A percentile compares a stretch with the other conserved stretches of the same genome.
Evolutionary conservation across 2,797 vertebrate genomes (phyloP).

Genomic region (Scolopax bukidnonensis): DNA sequence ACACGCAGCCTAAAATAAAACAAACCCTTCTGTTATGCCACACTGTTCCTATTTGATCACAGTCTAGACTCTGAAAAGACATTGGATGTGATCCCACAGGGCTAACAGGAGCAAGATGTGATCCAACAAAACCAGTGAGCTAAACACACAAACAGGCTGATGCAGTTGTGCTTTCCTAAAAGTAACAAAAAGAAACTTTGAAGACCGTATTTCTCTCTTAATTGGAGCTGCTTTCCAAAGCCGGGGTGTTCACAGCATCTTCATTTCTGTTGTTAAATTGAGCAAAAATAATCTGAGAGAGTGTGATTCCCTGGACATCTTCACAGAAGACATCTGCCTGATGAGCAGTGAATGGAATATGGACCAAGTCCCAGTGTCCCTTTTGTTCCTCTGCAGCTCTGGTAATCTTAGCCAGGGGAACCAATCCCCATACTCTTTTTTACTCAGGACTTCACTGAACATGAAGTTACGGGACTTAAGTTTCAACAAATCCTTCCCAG

Average conservation of each 20-base stretch:
- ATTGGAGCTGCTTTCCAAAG: not conserved
- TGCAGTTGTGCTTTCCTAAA: not conserved
- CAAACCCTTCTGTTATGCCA: not conserved
- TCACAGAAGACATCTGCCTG: not conserved
- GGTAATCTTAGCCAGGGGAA: not conserved
- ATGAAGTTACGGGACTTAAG: not conserved
- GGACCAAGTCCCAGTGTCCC: not conserved
- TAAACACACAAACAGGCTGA: not conserved
- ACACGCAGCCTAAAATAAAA: not conserved
- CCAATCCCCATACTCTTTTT: not conserved
- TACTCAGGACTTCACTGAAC: not conserved
- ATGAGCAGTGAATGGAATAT: not conserved
- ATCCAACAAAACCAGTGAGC: conserved; percentile 4
- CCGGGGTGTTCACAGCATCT: not conserved
- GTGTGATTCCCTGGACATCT: not conserved
- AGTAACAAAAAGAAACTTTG: not conserved
- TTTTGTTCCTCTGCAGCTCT: not conserved
- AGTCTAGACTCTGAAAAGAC: not conserved
- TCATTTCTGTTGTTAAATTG: not conserved
- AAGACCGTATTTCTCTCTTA: not conserved
- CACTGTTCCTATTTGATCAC: not conserved
- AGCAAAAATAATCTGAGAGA: not conserved
- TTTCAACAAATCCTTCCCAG: not conserved
- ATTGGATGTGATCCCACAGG: not conserved
- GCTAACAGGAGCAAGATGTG: conserved; percentile 3